Percentiles rank a stretch among this genome's conserved stretches.
Evolutionary conservation across 1,140 invertebrate species (phyloP).

Genomic region (Bombus haemorrhoidalis): DNA sequence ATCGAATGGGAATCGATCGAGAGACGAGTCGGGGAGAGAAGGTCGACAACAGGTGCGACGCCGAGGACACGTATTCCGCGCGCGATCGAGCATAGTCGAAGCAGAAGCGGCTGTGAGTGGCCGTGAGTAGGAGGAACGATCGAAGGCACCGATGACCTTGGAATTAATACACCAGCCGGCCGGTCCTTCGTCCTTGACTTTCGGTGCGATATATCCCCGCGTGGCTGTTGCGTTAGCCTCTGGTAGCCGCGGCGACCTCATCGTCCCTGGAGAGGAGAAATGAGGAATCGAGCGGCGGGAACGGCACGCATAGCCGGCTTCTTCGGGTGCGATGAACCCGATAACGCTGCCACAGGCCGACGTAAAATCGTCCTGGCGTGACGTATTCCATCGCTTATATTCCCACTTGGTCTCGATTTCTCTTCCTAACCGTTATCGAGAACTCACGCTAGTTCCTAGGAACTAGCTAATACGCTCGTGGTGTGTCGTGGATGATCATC

Average conservation of each 20-base stretch:
- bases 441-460: neutral
- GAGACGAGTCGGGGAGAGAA: neutral
- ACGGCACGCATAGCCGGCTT: slow-evolving; percentile 29
- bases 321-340: slow-evolving; percentile 43
- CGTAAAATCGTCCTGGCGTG: slow-evolving; percentile 35
- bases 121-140: slow-evolving; percentile 20
- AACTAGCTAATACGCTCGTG: neutral
- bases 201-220: slow-evolving; percentile 21
- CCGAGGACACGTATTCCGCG: neutral
- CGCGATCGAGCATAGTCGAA: neutral
- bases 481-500: no score
- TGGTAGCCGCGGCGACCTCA: neutral
- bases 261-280: slow-evolving; percentile 35
- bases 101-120: neutral
- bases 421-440: neutral
- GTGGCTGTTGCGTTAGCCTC: neutral
- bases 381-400: slow-evolving; percentile 6
- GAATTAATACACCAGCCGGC: slow-evolving; percentile 23
- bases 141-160: slow-evolving; percentile 37
- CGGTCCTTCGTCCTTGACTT: slow-evolving; percentile 52
- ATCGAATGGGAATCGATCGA: neutral
- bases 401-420: neutral
- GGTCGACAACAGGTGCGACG: slow-evolving; percentile 8
- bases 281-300: slow-evolving; percentile 32
- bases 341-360: neutral